Evolutionary conservation across 1,140 invertebrate genomes (phyloP), one percentile per base, ranked within the genome.

Genomic region (Anoplolepis gracilipes): DNA sequence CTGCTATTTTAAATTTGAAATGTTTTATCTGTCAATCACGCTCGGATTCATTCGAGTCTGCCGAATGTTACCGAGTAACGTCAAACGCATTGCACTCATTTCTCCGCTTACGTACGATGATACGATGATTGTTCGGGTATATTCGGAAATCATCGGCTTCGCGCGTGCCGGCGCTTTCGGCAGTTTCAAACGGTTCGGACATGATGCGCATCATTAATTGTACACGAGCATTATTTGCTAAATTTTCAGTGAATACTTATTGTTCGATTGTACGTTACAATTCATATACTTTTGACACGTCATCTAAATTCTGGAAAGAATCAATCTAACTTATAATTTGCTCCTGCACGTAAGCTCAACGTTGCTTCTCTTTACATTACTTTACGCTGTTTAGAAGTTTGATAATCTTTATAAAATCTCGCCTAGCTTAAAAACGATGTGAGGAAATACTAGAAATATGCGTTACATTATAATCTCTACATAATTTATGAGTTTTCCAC

Each of bases 331-430:
- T 7, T 33, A 28, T 61, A 49, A 69, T 22, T 59, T 3, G 22
- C 8, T 42, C 25, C 1, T 22, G 2, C 7, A 57, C 10, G 10
- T 49, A 65, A 49, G 13, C 2, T 57, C 11, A 49, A 42, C 13
- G 25, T 55, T 55, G 11, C 2, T 49, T 33, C 16, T 7, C 5
- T 42, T 79, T 5, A 30, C 16, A 3, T 49, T 49, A 49, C 16
- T 81, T 81, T 42, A 42, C 7, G 8, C 25, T n/a, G 67, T 57
- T 28, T 42, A 22, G 1, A 81, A 57, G 16, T 55, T 70, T 6
- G 13, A 70, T 55, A 22, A 72, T 16, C 19, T 19, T 64, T 6
- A 11, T 28, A 49, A 10, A 33, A 30, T 49, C 28, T 77, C 36
- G 0, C n/a, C 22, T 75, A 7, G 5, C 55, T 28, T 11, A 28